Base-by-base conservation (phyloP, 1,140 invertebrate genomes). In the Aphaenogaster floridana region DNA sequence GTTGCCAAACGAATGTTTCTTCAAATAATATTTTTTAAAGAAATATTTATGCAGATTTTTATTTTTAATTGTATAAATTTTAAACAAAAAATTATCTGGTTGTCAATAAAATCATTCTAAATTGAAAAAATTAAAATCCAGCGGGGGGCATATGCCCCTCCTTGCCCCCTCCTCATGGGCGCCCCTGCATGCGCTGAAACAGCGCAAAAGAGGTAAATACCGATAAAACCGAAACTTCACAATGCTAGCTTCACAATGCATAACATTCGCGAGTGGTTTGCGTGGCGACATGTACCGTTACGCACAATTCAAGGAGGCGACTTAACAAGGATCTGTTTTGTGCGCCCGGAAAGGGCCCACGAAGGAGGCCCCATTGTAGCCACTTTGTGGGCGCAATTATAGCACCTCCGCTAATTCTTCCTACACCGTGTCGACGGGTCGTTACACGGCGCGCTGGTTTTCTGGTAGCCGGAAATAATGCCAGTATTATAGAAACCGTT, bases 331-430 rank as follows among this genome's bases (percentile, higher is more conserved):
- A 86, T 86, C 79, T 57, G 50, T 78, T 85, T 86, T 54, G 59
- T 79, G 57, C 17, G 39, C n/a, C 2, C 13, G 17, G 36, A 45
- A 59, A 80, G 77, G 48, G 64, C 59, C 59, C 52, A 17, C 57
- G n/a, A 66, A 83, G 21, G 54, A 77, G 54, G 8, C n/a, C 28
- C 34, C 64, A 4, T 42, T 13, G 59, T 34, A 77, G 48, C n/a
- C 28, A 83, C 68, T 68, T 80, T 80, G 52, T 72, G 50, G 45
- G 54, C 68, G 72, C 89, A 92, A 93, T 92, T 93, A 92, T 92
- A 61, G 66, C 88, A 81, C 54, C 90, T 66, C 72, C 88, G 92
- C 85, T 93, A 92, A 93, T 92, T 92, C 89, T 92, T 92, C 89
- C 89, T 87, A 59, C 68, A 66, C 66, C 84, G 72, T 74, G 45